Conservation (phyloP, 2,797 vertebrate species). For the Enteromius thamalakanensis region DNA sequence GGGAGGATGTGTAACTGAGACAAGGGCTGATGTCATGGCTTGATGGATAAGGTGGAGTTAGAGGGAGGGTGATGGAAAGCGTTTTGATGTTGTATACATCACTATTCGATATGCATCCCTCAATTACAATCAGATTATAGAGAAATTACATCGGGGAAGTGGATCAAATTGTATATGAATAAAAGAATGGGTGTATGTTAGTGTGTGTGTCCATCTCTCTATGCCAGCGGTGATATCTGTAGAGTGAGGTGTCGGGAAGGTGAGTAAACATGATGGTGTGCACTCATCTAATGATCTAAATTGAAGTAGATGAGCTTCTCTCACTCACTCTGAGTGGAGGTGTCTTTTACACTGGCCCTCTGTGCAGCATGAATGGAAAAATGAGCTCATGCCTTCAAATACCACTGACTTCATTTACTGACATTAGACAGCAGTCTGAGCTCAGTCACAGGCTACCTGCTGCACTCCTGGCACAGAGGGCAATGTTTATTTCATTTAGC, state of each 20-base stretch:
- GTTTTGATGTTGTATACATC: slow-evolving; percentile 49
- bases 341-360: slow-evolving; percentile 76
- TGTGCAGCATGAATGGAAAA: slow-evolving; percentile 76
- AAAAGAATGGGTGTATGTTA: neutral
- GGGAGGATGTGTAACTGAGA: slow-evolving; percentile 82
- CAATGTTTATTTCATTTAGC: slow-evolving; percentile 17
- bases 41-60: slow-evolving; percentile 69
- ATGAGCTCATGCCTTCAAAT: slow-evolving; percentile 78
- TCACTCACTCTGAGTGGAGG: slow-evolving; percentile 67
- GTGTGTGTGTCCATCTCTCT: slow-evolving; percentile 44
- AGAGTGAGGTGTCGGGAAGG: slow-evolving; percentile 51
- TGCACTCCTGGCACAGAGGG: slow-evolving; percentile 19
- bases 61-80: slow-evolving; percentile 24
- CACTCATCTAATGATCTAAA: slow-evolving; percentile 59
- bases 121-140: slow-evolving; percentile 26
- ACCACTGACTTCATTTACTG: slow-evolving; percentile 73
- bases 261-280: slow-evolving; percentile 57
- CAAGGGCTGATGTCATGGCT: slow-evolving; percentile 81
- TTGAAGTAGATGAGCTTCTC: slow-evolving; percentile 59
- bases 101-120: slow-evolving; percentile 1
- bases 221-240: slow-evolving; percentile 29
- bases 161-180: neutral
- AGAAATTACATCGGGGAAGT: slow-evolving; percentile 1
- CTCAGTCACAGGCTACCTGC: slow-evolving; percentile 70
- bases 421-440: slow-evolving; percentile 66